Percentiles rank a stretch among this genome's conserved stretches.
Conservation (phyloP, 2,113 vertebrate genomes). For the Carassius carassius region DNA sequence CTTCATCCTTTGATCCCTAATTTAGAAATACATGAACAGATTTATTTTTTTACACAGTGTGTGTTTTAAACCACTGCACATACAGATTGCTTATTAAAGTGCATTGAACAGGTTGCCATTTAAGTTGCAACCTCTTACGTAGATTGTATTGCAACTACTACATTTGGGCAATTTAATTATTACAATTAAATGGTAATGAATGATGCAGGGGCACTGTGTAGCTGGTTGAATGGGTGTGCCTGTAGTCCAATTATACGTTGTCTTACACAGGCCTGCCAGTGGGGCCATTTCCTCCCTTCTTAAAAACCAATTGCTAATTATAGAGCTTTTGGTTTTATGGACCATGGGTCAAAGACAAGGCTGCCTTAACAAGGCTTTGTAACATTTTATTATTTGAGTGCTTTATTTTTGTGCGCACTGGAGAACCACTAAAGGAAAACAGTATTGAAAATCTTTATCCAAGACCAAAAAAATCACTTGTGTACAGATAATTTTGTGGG, state of each 20-base stretch:
- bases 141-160: constrained; percentile 15
- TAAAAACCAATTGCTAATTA: constrained; percentile 47
- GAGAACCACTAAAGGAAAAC: neutral
- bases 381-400: neutral
- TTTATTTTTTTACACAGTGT: neutral
- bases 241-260: constrained; percentile 44
- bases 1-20: constrained; percentile 31
- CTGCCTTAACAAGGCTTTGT: constrained; percentile 13
- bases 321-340: constrained; percentile 45
- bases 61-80: neutral
- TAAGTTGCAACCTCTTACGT: constrained; percentile 10
- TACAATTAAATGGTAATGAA: constrained; percentile 35
- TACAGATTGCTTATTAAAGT: constrained; percentile 1
- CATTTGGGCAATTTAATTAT: constrained; percentile 37
- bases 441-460: neutral
- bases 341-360: constrained; percentile 31
- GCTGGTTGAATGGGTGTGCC: constrained; percentile 35
- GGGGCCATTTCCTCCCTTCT: constrained; percentile 26
- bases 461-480: neutral
- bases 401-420: neutral
- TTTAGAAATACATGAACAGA: constrained; percentile 7
- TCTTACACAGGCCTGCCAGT: constrained; percentile 41
- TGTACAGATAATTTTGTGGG: neutral
- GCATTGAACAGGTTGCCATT: constrained; percentile 3
- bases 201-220: constrained; percentile 38